Evolutionary conservation across 2,113 vertebrate species (phyloP).

Genomic region (Dermatemys mawii): DNA sequence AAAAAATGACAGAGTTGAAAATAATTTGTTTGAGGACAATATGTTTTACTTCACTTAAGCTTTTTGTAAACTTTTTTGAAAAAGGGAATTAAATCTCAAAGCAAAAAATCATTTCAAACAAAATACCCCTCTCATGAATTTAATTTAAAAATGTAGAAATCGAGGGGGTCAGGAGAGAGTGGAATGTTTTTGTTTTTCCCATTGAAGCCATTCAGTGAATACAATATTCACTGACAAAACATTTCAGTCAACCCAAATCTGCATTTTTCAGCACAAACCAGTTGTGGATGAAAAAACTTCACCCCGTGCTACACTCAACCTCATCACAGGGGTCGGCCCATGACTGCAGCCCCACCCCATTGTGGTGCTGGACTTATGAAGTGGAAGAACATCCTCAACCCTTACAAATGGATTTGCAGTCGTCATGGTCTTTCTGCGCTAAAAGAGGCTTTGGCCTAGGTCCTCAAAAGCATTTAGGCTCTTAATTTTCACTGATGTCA

Average conservation of each 20-base stretch:
- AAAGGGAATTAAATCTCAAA: not conserved
- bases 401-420: not conserved
- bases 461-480: not conserved
- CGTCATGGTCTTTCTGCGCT: not conserved
- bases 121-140: not conserved
- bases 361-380: not conserved
- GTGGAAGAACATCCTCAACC: not conserved
- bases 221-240: not conserved
- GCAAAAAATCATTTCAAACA: not conserved
- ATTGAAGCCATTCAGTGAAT: not conserved
- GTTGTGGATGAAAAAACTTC: not conserved
- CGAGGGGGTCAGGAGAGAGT: fast-evolving
- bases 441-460: not conserved
- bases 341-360: not conserved
- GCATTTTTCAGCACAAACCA: not conserved
- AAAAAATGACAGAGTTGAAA: not conserved
- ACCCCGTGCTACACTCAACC: not conserved
- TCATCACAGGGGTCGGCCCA: not conserved
- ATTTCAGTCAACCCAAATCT: not conserved
- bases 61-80: not conserved
- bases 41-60: not conserved
- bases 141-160: not conserved
- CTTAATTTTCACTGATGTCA: not conserved
- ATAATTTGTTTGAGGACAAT: not conserved
- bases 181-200: not conserved